Evolutionary conservation across 53 echinoderm and acorn worm genomes (phyloP), one percentile per base, ranked within the genome.

Genomic region (Patiria pectinifera): DNA sequence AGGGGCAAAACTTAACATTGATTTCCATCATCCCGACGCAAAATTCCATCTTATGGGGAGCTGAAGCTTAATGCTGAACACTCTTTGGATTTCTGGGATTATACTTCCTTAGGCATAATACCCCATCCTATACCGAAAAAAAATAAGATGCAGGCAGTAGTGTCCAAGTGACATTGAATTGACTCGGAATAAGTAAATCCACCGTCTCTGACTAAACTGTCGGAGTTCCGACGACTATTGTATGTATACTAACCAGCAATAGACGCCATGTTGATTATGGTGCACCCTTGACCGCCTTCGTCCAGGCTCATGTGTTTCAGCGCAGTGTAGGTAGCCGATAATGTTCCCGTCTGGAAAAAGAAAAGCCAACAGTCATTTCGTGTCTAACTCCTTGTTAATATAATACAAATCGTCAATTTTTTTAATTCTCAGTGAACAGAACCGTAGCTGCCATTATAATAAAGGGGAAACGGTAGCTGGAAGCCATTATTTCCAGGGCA

Each of bases 241-340:
- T 25, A 26, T 26, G 44, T 58, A 35, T 35, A 87, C 76, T 47
- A 14, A 90, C 90, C 90, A n/a, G 90, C 90, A 3, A 90, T 12
- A 69, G 90, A 90, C 48, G 90, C 80, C 2, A 90, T 49, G 69
- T 90, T 90, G 90, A 90, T 77, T 12, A 90, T 90, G 8, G 81
- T 90, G n/a, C 90, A 81, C 19, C 90, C 90, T 6, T 90, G 44
- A 0, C 90, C 90, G 53, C 90, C 90, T 60, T 66, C 69, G 66
- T 62, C 48, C 23, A 90, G 62, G 48, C 90, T 81, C 90, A 90
- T 48, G 70, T 90, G 90, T 24, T 90, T 90, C 66, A 90, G 16
- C 21, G 90, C 90, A 48, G 24, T 81, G 53, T 90, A 90, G 63
- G 90, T 90, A 7, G 80, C 90, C 23, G 90, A 59, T 62, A 90